Evolutionary conservation across 2,113 vertebrate genomes (phyloP), one percentile per base, ranked within the genome.

Genomic region (Sardina pilchardus): DNA sequence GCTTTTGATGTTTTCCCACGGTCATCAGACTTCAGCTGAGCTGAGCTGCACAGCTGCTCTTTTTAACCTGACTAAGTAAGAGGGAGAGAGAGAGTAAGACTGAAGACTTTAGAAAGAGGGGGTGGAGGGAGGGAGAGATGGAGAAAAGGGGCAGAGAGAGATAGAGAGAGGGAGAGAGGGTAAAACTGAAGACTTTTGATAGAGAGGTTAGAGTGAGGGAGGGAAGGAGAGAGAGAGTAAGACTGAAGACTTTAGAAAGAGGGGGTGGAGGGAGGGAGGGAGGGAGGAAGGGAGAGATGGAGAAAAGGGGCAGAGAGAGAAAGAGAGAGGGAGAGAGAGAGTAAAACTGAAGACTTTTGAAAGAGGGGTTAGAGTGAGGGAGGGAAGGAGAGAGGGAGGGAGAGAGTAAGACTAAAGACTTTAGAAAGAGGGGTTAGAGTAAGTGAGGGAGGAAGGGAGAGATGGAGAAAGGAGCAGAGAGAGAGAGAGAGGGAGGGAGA

Each of bases 251-350:
- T n/a, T n/a, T n/a, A 24, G 59, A 21, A 24, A 6, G 59, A 24
- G 56, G 26, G 24, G 8, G 59, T 63, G 59, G 1, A 47, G 12
- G 3, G 26, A 4, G n/a, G n/a, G n/a, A 63, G 59, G 0, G 59
- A 26, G n/a, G n/a, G 67, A 75, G 71, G 71, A 78, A 78, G 71
- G 30, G 71, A 36, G 71, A 78, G 71, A 16, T n/a, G n/a, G n/a
- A n/a, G n/a, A n/a, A n/a, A n/a, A n/a, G n/a, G n/a, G n/a, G n/a
- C n/a, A 34, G 67, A 34, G 26, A 14, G 26, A 34, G 67, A 63
- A 5, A 26, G 59, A 63, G 1, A 63, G 59, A 63, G n/a, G 8
- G 59, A 14, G 67, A 14, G 67, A 14, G 30, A 14, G 67, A 14
- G 67, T 63, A 63, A 56, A 14, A 56, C 21, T 16, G 21, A 56